Evolutionary conservation across 92 coral and sea anemone species (phyloP).

Genomic region (Porites divaricata): DNA sequence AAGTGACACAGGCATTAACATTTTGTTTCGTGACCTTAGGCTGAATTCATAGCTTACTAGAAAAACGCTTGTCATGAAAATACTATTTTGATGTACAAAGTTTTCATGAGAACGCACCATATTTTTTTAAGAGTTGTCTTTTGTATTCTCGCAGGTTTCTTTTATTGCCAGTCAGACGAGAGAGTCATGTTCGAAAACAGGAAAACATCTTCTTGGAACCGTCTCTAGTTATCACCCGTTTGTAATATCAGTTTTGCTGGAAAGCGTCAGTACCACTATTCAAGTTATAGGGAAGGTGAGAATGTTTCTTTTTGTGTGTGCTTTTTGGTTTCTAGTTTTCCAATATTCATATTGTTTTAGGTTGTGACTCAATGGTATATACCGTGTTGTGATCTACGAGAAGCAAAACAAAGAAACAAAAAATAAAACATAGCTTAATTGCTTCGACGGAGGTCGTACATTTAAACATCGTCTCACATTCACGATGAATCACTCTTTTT

Average conservation of each 20-base stretch:
- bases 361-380: not conserved
- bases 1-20: too few species aligned
- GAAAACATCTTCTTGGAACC: slow-evolving; percentile 89
- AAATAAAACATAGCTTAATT: too few species aligned
- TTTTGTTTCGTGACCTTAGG: not conserved
- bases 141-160: slow-evolving; percentile 63
- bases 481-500: too few species aligned
- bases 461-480: too few species aligned
- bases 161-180: slow-evolving; percentile 82
- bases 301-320: too few species aligned
- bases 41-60: not conserved
- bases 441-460: too few species aligned
- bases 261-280: slow-evolving; percentile 74
- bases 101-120: too few species aligned
- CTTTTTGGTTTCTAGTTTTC: not conserved
- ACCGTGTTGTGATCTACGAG: too few species aligned
- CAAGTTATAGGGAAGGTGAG: slow-evolving; percentile 85
- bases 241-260: slow-evolving; percentile 82
- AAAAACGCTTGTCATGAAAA: not conserved
- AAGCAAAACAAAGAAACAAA: too few species aligned
- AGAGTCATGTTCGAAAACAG: slow-evolving; percentile 94
- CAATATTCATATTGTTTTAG: not conserved
- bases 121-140: too few species aligned
- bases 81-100: too few species aligned
- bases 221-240: slow-evolving; percentile 83